Evolutionary conservation across 2,888 invertebrate species (phyloP).

Genomic region (Tanypteryx hageni): DNA sequence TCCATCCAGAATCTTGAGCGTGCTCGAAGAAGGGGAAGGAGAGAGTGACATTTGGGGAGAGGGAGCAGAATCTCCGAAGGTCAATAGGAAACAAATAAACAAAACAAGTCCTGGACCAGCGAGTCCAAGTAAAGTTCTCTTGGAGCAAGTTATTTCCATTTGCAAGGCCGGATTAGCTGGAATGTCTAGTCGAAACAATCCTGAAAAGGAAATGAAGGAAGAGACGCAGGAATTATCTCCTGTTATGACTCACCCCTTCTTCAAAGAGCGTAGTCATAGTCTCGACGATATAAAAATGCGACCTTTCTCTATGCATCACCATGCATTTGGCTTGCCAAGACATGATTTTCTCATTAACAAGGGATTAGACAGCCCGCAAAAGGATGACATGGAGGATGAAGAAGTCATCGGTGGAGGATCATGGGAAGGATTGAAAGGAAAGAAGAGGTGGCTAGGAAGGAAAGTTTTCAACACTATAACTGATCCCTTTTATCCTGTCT

Average conservation of each 20-base stretch:
- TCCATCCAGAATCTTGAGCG: slow-evolving; percentile 88
- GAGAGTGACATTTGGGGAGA: slow-evolving; percentile 65
- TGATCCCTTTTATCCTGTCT: slow-evolving; percentile 88
- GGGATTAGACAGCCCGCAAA: slow-evolving; percentile 63
- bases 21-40: slow-evolving; percentile 84
- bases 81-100: neutral
- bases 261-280: slow-evolving; percentile 52
- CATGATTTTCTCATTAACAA: slow-evolving; percentile 31
- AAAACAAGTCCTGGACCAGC: slow-evolving; percentile 29
- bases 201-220: slow-evolving; percentile 67
- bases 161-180: slow-evolving; percentile 80
- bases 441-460: slow-evolving; percentile 69
- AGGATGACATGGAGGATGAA: slow-evolving; percentile 69
- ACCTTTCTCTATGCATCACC: slow-evolving; percentile 56
- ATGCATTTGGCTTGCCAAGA: slow-evolving; percentile 52
- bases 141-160: slow-evolving; percentile 85
- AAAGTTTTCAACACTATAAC: slow-evolving; percentile 83
- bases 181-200: slow-evolving; percentile 18
- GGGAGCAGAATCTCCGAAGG: slow-evolving; percentile 85
- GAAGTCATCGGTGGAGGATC: slow-evolving; percentile 66
- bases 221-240: slow-evolving; percentile 57
- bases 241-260: neutral
- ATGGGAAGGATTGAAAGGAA: slow-evolving; percentile 53
- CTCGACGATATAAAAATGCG: slow-evolving; percentile 50
- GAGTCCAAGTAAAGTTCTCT: slow-evolving; percentile 79